phyloP scores from a whole-genome alignment of 2,797 vertebrate genomes.

The Sebastiscus albofasciatus region DNA sequence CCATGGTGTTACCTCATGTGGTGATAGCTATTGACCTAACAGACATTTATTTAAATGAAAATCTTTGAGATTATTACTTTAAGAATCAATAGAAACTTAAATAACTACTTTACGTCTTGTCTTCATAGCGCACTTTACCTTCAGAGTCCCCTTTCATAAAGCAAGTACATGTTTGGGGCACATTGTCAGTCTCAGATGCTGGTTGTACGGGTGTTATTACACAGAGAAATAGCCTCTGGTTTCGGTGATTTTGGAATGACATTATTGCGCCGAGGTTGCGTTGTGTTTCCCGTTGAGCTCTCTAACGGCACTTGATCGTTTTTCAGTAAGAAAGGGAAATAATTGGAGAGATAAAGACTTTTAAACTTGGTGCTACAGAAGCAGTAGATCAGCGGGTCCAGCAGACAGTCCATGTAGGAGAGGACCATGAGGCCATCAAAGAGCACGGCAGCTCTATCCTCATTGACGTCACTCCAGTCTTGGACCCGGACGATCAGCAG shows the following conservation, averaged over 20 bases:
- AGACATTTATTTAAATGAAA: not conserved
- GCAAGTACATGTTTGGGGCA: not conserved
- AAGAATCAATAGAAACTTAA: not conserved
- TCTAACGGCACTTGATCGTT: not conserved
- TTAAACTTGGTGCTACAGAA: slow-evolving; percentile 85
- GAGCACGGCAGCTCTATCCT: slow-evolving; percentile 43
- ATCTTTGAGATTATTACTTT: not conserved
- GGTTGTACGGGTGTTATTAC: not conserved
- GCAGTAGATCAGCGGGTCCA: slow-evolving; percentile 84
- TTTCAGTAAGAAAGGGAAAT: slow-evolving; percentile 69
- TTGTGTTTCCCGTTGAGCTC: not conserved
- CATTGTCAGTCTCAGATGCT: not conserved
- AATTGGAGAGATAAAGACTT: slow-evolving; percentile 69
- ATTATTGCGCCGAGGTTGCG: not conserved
- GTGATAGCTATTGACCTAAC: not conserved
- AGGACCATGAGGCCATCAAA: slow-evolving; percentile 82
- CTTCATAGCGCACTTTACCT: not conserved
- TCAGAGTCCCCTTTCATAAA: not conserved
- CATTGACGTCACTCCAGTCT: rapidly evolving
- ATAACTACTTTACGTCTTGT: not conserved
- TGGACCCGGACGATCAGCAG: slow-evolving; percentile 36
- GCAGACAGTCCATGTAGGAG: slow-evolving; percentile 82
- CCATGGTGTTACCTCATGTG: not conserved
- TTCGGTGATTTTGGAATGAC: slow-evolving; percentile 34
- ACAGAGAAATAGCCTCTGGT: not conserved